Evolutionary conservation across 1,140 invertebrate genomes (phyloP), one percentile per base, ranked within the genome.

Genomic region (Apis cerana): DNA sequence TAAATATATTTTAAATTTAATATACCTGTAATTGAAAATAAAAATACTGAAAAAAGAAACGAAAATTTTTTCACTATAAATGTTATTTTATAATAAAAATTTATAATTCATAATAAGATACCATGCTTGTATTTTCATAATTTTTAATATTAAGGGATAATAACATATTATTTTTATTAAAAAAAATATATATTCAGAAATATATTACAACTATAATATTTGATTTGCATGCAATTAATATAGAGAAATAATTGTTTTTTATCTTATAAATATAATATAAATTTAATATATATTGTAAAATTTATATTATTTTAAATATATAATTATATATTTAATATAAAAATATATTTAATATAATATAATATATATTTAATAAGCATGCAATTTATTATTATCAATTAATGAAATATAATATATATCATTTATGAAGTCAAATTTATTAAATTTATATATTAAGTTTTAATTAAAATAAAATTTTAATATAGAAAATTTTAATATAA

Each of bases 311-410:
- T 64, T 62, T 1, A 19, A 33, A 13, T n/a, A 48, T 68, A 64
- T 2, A 19, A 64, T 21, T 69, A 61, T 50, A n/a, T 23, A n/a
- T 17, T 72, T 21, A 65, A 72, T 64, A 75, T 17, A 64, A 80
- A 65, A 64, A 72, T 56, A 75, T 17, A 64, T 64, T 62, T 1
- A 27, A 27, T 27, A 27, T 1, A 27, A 27, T 27, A 64, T 2
- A 19, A 64, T 27, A 61, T 50, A n/a, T 43, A n/a, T 17, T 72
- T 21, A 64, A 72, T 64, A 80, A 65, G 23, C 77, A 79, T 79
- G 67, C 67, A 52, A 71, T 12, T 43, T 43, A 43, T 43, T 43
- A 61, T 61, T 71, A 61, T 19, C 43, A 59, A 21, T 59, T 2
- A 21, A 17, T 59, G 0, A 33, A 70, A 17, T 70, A 52, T 23